Conservation (phyloP, 2,113 vertebrate species). For the Xyliphius kryptos region DNA sequence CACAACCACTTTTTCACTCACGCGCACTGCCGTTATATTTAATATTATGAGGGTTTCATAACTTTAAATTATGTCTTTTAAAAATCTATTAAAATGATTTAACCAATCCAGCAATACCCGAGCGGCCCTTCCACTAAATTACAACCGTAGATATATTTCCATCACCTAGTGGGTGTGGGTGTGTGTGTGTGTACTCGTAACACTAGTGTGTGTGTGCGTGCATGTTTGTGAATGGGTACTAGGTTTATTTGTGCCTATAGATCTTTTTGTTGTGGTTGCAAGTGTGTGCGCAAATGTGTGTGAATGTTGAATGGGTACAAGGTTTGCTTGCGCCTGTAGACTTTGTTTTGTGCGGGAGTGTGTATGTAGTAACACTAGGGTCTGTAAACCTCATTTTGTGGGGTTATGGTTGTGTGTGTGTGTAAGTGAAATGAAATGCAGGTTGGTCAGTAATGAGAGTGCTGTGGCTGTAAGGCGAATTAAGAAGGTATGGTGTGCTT, state of each 20-base stretch:
- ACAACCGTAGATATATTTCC: slow-evolving; percentile 1
- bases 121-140: slow-evolving; percentile 6
- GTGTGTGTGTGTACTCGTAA: not conserved
- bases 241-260: not conserved
- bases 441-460: slow-evolving; percentile 24
- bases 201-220: slow-evolving; percentile 14
- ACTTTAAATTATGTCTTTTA: too few relatives aligned
- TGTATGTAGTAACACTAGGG: too few relatives aligned
- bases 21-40: not conserved
- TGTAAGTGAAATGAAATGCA: slow-evolving; percentile 11
- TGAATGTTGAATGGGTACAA: too few relatives aligned
- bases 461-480: slow-evolving; percentile 18
- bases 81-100: slow-evolving; percentile 27
- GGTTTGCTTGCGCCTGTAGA: too few relatives aligned
- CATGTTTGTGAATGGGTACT: not conserved
- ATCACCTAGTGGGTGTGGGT: not conserved
- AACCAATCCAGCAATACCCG: slow-evolving; percentile 2
- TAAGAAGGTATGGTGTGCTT: slow-evolving; percentile 28
- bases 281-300: too few relatives aligned
- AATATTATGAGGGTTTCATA: too few relatives aligned
- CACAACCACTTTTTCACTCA: not conserved
- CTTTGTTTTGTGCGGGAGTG: too few relatives aligned
- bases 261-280: not conserved
- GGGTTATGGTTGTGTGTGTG: too few relatives aligned
- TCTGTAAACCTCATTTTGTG: too few relatives aligned